Evolutionary conservation across 2,888 invertebrate species (phyloP).

Genomic region (Latrodectus elegans): DNA sequence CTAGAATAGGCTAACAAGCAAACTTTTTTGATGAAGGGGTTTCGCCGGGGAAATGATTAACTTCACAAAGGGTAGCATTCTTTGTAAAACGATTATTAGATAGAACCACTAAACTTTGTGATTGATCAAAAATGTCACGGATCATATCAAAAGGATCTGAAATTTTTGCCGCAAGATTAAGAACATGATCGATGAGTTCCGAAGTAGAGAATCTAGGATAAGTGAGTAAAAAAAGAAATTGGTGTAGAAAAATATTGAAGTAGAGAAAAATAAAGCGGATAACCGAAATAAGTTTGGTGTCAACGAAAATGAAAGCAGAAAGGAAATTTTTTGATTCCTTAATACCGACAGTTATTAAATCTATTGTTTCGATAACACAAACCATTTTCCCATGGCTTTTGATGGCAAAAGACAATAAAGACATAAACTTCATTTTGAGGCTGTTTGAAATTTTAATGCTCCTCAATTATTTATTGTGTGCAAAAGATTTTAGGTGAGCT

Average conservation of each 20-base stretch:
- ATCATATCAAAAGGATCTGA: conserved; percentile 34
- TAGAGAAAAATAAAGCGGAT: conserved; percentile 5
- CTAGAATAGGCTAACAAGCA: too few relatives aligned
- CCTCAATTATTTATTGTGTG: too few relatives aligned
- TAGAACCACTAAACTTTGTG: background rate
- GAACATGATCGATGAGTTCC: conserved; percentile 54
- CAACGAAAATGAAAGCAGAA: background rate
- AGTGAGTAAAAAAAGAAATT: too few relatives aligned
- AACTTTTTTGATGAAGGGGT: background rate
- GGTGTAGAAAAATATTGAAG: background rate
- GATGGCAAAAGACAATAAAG: too few relatives aligned
- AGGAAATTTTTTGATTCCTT: conserved; percentile 2
- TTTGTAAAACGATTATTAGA: conserved; percentile 10
- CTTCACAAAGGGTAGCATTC: background rate
- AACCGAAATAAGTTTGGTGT: background rate
- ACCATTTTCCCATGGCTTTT: too few relatives aligned
- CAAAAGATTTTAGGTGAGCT: too few relatives aligned
- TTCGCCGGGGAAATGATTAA: background rate
- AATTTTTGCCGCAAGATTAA: conserved; percentile 54
- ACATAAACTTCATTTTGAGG: too few relatives aligned
- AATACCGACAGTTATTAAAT: background rate
- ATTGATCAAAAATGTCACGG: conserved; percentile 52
- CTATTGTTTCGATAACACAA: background rate
- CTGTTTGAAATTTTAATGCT: too few relatives aligned
- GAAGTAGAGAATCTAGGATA: conserved; percentile 1